A percentile compares a stretch with the other conserved stretches of the same genome.
phyloP scores from a whole-genome alignment of 2,888 invertebrate genomes.

The Allolobophora icterica region DNA sequence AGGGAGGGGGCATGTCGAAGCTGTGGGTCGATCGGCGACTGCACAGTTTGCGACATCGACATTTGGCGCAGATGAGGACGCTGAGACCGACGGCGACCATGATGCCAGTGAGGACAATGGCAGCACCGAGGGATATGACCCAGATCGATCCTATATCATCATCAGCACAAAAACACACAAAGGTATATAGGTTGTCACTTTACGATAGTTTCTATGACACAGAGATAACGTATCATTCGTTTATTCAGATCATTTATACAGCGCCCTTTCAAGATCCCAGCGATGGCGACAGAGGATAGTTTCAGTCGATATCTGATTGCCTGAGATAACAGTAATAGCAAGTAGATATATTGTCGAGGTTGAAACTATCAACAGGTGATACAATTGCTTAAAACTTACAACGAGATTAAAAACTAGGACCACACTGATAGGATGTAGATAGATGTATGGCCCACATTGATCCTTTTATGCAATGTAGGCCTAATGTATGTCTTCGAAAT shows the following conservation, averaged over 20 bases:
- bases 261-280: no score
- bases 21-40: background rate
- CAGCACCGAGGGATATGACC: constrained; percentile 6
- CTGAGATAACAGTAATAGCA: background rate
- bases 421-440: background rate
- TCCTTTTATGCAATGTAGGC: no score
- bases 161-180: background rate
- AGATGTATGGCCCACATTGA: no score
- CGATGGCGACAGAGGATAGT: no score
- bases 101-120: background rate
- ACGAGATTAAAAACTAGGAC: background rate
- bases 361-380: background rate
- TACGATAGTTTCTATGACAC: background rate
- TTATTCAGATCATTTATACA: no score
- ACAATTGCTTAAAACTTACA: background rate
- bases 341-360: background rate
- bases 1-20: constrained; percentile 8
- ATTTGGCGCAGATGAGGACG: background rate
- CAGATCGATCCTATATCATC: background rate
- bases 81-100: background rate
- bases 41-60: background rate
- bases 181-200: background rate
- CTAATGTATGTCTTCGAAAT: no score
- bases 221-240: no score
- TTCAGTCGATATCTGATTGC: no score